Base-by-base conservation (phyloP, 2,888 invertebrate species). In the Hyposoter dolosus region DNA sequence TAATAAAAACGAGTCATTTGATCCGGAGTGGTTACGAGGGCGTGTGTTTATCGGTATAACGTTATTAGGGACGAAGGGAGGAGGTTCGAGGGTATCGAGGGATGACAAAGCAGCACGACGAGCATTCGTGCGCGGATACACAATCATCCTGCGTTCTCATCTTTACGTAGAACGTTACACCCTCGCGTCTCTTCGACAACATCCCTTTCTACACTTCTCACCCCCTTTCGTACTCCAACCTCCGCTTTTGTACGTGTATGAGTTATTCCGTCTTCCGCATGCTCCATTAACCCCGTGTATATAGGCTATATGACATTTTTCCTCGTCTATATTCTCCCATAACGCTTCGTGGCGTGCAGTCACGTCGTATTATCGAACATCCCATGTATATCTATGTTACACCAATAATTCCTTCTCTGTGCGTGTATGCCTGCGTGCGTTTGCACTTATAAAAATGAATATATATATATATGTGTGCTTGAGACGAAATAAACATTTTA, bases 1-100 rank as follows among this genome's bases (percentile, higher is more conserved):
- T 81, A 82, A 88, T 88, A 84, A 88, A 88, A 88, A 28, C 86
- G 86, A 85, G 82, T 85, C 82, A 87, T 87, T 85, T 85, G 83
- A 87, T 80, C 79, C 79, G 32, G 63, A 87, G 79, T 83, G 83
- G 83, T 76, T 82, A 71, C 74, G 80, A 74, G 85, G 82, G 88
- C 81, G 86, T 80, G 84, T 77, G 79, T 79, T 79, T 88, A 87
- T 87, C 82, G 84, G 86, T 83, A 81, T 85, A 84, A 87, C 80
- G 82, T 85, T 87, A 84, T 86, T 83, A 82, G 85, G 81, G 84
- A 32, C 23, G 68, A 65, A 60, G 28, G 28, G 28, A 3, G 60
- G 60, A 28, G 60, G 60, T 0, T 15, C 15, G 28, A 60, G 50
- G 78, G 79, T 68, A 75, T 81, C 77, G 81, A 77, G 78, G 83